Evolutionary conservation across 2,113 vertebrate species (phyloP).

Genomic region (Glaucomys volans): DNA sequence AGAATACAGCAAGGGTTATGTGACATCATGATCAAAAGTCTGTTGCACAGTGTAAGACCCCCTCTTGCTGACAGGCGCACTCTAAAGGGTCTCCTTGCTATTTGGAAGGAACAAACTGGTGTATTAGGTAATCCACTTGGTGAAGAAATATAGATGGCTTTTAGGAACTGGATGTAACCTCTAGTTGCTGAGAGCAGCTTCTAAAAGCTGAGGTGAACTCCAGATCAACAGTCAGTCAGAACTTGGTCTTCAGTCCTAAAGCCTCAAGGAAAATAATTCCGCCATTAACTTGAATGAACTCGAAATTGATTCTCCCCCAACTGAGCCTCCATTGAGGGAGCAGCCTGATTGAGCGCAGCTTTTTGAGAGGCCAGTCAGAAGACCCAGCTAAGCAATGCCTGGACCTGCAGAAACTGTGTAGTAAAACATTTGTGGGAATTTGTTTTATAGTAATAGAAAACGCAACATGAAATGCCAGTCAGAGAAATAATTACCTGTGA

Average conservation of each 20-base stretch:
- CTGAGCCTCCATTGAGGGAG: not conserved
- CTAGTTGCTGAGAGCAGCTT: not conserved
- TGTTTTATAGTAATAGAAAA: not conserved
- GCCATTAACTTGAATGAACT: not conserved
- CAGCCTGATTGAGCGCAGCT: not conserved
- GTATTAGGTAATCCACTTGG: not conserved
- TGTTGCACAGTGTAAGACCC: not conserved
- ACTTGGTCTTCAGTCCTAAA: not conserved
- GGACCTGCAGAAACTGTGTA: not conserved
- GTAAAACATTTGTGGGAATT: not conserved
- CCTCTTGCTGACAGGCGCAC: not conserved
- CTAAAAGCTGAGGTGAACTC: not conserved
- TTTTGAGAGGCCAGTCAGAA: not conserved
- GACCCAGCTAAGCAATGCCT: not conserved
- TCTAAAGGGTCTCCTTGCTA: not conserved
- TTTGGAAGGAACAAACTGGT: not conserved
- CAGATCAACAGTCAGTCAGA: not conserved
- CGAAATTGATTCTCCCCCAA: not conserved
- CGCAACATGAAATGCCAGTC: not conserved
- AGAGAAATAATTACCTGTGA: not conserved
- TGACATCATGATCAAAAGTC: not conserved
- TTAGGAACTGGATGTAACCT: not conserved
- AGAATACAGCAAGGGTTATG: not conserved
- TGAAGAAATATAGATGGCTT: not conserved
- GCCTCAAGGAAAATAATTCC: not conserved